Evolutionary conservation across 2,888 invertebrate species (phyloP).

Genomic region (Alsophila aescularia): DNA sequence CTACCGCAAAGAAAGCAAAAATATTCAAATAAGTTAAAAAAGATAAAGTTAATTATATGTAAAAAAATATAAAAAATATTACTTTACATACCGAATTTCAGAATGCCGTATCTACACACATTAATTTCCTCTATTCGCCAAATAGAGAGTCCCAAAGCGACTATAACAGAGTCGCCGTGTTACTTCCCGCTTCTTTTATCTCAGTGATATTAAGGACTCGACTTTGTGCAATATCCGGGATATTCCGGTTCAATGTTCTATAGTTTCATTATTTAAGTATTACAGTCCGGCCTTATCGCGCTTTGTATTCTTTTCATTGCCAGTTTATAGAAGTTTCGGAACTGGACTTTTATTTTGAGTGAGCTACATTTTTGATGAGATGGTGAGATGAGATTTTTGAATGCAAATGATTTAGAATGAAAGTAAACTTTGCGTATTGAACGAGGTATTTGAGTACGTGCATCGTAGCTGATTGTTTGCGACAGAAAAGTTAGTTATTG

Average conservation of each 20-base stretch:
- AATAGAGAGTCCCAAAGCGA: slow-evolving; percentile 39
- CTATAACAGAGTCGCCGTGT: slow-evolving; percentile 41
- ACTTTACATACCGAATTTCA: background rate
- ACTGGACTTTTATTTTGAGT: slow-evolving; percentile 32
- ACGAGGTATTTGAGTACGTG: no score
- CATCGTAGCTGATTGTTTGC: no score
- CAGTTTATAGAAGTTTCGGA: slow-evolving; percentile 44
- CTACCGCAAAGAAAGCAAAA: no score
- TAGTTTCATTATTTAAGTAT: slow-evolving; percentile 42
- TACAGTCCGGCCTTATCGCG: slow-evolving; percentile 53
- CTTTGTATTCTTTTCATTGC: slow-evolving; percentile 52
- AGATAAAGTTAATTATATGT: no score
- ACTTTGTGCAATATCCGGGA: slow-evolving; percentile 14
- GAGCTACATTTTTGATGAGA: slow-evolving; percentile 13
- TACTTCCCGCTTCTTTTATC: slow-evolving; percentile 53
- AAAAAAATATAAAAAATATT: no score
- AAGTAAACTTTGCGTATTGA: no score
- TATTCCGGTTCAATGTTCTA: slow-evolving; percentile 36
- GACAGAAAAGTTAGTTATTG: no score
- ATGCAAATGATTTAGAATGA: no score
- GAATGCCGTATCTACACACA: slow-evolving; percentile 6
- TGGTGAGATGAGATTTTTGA: background rate
- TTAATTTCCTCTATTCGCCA: background rate
- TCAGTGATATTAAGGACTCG: slow-evolving; percentile 47
- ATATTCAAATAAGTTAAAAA: no score